Evolutionary conservation across 2,113 vertebrate species (phyloP), one percentile per base, ranked within the genome.

Genomic region (Neogobius melanostomus): DNA sequence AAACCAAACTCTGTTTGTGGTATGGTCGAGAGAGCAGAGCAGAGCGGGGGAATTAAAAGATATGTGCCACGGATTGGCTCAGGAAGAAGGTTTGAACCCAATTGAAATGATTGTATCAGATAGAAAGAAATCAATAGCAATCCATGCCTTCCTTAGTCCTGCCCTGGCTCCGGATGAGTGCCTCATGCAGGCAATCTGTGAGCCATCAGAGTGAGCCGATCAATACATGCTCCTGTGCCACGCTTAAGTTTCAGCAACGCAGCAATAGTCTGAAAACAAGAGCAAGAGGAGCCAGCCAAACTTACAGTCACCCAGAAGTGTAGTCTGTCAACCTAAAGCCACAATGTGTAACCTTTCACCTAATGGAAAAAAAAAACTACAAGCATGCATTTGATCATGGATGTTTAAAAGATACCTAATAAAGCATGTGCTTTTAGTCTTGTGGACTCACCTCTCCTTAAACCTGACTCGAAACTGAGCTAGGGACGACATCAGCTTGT

Each of bases 51-150:
- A 88, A 92, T 92, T 91, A 90, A 90, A 91, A 90, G 89, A 91
- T 89, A 85, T 84, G 80, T 74, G 66, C 71, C 63, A 63, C 12
- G 81, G 88, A 89, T 90, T 90, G 89, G 86, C 74, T 90, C 82
- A 79, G 89, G 85, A 91, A 91, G 81, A 83, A 90, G 91, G 92
- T 90, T 85, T 89, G 85, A 90, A 86, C 72, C 80, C 89, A 92
- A 92, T 92, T 92, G 87, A 92, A 93, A 92, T 92, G 92, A 94
- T 93, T 92, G 92, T 92, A 92, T 93, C 92, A 90, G 92, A 92
- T 92, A 90, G 90, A 93, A 92, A 90, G 90, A 93, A 92, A 93
- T 94, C 92, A 44, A 93, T 94, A 89, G 85, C 88, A 91, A 92
- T 92, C 92, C 89, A 92, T 90, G 91, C 81, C 88, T 91, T 90